Evolutionary conservation across 2,113 vertebrate genomes (phyloP), one percentile per base, ranked within the genome.

Genomic region (Alosa alosa): DNA sequence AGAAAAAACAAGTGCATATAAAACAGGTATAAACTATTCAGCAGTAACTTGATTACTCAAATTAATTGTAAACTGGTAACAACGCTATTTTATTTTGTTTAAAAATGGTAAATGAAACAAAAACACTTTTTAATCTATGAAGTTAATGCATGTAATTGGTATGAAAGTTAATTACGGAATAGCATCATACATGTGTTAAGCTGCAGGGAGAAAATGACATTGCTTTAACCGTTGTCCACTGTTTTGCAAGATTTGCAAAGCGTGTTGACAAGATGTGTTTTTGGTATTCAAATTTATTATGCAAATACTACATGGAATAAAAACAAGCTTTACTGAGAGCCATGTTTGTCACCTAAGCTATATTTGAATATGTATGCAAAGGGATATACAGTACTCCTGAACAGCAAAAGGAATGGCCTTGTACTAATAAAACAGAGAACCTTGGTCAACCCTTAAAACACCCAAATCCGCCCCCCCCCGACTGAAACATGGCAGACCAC

Each of bases 311-410:
- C 15, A 4, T 78, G 31, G 39, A 78, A 75, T 75, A 75, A 75
- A 75, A 75, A 75, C 68, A 36, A 75, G 72, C 31, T 39, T 78
- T 17, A 78, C 72, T 78, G 72, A 5, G 72, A 78, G 11, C 64
- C 25, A 36, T 39, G 72, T 78, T 22, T 60, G 25, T 78, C 13
- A 78, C 25, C 72, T 41, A 39, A 78, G 72, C 36, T 78, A 78
- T 78, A 78, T 78, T 78, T 78, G 72, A 78, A 78, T 78, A 39
- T 78, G 10, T 75, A 36, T 36, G 72, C 72, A 78, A 36, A 78
- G 36, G 36, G 13, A 39, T 13, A 39, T 39, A n/a, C n/a, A n/a
- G n/a, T n/a, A 78, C 39, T 6, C 72, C 11, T 39, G 36, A 39
- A 17, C 3, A 78, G 72, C 72, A 20, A 39, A 18, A 39, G 72